Evolutionary conservation across 2,797 vertebrate genomes (phyloP), one percentile per base, ranked within the genome.

Genomic region (Chloroceryle inda): DNA sequence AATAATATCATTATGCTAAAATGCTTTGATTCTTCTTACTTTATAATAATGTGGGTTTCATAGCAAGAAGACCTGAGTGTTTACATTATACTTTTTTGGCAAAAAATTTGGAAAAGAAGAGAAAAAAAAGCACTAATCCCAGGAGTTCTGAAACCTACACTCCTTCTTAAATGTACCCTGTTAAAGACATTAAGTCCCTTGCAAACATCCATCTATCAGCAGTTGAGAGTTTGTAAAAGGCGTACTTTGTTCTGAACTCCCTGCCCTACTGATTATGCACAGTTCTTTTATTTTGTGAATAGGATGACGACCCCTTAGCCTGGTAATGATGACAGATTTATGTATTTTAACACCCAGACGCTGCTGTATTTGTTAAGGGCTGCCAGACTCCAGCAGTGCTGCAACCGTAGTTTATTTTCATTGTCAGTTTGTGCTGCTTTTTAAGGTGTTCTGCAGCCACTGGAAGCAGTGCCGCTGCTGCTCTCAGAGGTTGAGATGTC

Each of bases 151-250:
- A 96, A 97, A 96, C 84, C 92, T 92, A 96, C 91, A 95, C 96
- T 96, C 92, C 96, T 93, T 96, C 96, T 96, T 72, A 87, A 96
- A 94, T 2, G 13, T 94, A 94, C 96, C 90, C 98, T 98, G 98
- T 94, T 97, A 97, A 98, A 98, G 94, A 96, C 97, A 98, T 98
- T 98, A 98, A 97, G 94, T 97, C 97, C 86, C 96, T 94, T 96
- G 95, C 96, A 97, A 96, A 94, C 95, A 96, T 98, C 97, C 95
- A 97, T 98, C 97, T 97, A 96, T 98, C 97, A 98, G 97, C 96
- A 84, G 94, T 73, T 73, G 94, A 89, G 96, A 92, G 96, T 98
- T 95, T 97, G 96, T 96, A 95, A 97, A 98, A 97, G 96, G 97
- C 93, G 31, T 80, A 95, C 95, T 97, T 97, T 97, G 95, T 97